Evolutionary conservation across 2,888 invertebrate genomes (phyloP), one percentile per base, ranked within the genome.

Genomic region (Melanotus villosus): DNA sequence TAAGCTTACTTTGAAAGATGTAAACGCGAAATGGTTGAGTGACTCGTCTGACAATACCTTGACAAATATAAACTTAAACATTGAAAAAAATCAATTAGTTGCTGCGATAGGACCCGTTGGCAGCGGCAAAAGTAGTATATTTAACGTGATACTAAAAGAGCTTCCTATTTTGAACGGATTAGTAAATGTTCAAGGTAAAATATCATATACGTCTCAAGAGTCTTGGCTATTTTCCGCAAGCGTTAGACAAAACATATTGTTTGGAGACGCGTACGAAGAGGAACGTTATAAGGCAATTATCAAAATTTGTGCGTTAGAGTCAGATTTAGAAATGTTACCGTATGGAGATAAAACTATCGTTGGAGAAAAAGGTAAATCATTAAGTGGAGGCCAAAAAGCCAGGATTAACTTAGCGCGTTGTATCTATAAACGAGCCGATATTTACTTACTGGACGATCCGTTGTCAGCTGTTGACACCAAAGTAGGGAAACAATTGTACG

Each of bases 341-440:
- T 88, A 90, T 75, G 93, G 93, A 3, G 96, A 96, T 81, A 85
- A 88, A 76, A 94, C 93, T 0, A 81, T 93, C 62, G 93, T 96
- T 0, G 95, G 95, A 1, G 95, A 96, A 79, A 88, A 92, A 57
- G 96, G 96, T 7, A 90, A 92, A 1, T 89, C 92, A 1, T 83
- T 96, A 10, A 94, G 94, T 41, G 95, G 95, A 3, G 95, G 95
- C n/a, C 95, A 96, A 84, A 90, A 90, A 81, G 94, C 95, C 0
- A 87, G 96, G 73, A 89, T 96, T 26, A 93, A 93, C 82, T 85
- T 96, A 56, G 94, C 93, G 0, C 87, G 94, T 77, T 90, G 92
- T 6, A 86, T 94, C 54, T 95, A 94, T 79, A 90, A 90, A 76
- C 88, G 91, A 75, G 93, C 93, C 0, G 94, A 95, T 77, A 88